These are phyloP conservation scores for Drosophila austrosaltans DNA, from an alignment of 2,888 invertebrate genomes.

Conservation along the genomic window DNA sequence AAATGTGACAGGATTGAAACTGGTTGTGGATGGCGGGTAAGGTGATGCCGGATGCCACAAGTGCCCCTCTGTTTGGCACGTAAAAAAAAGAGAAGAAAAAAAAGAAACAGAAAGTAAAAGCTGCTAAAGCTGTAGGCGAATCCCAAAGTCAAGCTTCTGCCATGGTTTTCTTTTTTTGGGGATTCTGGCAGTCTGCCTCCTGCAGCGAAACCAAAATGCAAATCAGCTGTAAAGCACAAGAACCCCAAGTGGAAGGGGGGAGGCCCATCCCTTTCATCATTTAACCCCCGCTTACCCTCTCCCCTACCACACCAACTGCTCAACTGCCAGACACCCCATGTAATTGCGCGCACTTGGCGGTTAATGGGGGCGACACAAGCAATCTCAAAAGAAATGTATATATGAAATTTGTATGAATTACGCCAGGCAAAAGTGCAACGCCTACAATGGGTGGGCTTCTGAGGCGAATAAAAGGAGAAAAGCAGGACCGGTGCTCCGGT, in stretches of 20 bases:
- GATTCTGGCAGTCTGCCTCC: constrained; percentile 46
- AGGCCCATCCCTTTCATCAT: too few species aligned
- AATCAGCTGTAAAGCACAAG: constrained; percentile 71
- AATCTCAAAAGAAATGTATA: constrained; percentile 68
- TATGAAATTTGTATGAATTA: constrained; percentile 74
- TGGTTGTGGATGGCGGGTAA: not conserved
- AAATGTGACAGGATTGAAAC: constrained; percentile 49
- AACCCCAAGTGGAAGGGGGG: constrained; percentile 3
- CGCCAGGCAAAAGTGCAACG: constrained; percentile 70
- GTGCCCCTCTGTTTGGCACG: constrained; percentile 62
- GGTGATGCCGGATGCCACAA: constrained; percentile 73
- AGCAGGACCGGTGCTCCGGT: too few species aligned
- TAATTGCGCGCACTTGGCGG: constrained; percentile 74
- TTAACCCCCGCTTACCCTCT: not conserved
- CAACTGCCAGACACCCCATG: constrained; percentile 46
- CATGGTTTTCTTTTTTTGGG: constrained; percentile 2
- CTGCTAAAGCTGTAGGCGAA: constrained; percentile 46
- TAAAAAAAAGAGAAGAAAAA: constrained; percentile 21
- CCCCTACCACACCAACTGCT: too few species aligned
- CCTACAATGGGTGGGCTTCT: constrained; percentile 40
- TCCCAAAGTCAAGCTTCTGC: constrained; percentile 43
- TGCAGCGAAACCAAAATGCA: constrained; percentile 73
- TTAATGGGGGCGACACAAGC: constrained; percentile 78
- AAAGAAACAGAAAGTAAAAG: constrained; percentile 40
- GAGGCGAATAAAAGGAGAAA: constrained; percentile 8